These are phyloP conservation scores for Agrotis ipsilon DNA, from an alignment of 2,888 invertebrate genomes.

Conservation along the genomic window DNA sequence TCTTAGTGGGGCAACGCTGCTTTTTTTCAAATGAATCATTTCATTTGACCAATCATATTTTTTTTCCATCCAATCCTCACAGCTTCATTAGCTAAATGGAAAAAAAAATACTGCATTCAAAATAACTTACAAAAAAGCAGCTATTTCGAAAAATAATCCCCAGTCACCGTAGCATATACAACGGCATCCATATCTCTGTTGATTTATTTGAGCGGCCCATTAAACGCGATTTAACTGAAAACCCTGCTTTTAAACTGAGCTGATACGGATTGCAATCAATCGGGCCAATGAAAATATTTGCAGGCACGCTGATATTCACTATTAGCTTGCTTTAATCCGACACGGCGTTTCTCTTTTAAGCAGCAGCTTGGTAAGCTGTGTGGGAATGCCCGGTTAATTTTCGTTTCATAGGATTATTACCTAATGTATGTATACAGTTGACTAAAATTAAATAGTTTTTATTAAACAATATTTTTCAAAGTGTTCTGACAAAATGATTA, in stretches of 20 bases:
- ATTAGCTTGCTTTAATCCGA: constrained; percentile 26
- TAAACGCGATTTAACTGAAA: constrained; percentile 70
- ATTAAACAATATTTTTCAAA: too few relatives aligned
- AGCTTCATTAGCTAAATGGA: neutral
- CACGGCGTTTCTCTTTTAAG: constrained; percentile 13
- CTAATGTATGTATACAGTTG: too few relatives aligned
- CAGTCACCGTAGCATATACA: constrained; percentile 21
- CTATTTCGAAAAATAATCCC: constrained; percentile 14
- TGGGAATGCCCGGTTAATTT: neutral
- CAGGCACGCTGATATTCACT: constrained; percentile 29
- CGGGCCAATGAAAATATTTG: constrained; percentile 65
- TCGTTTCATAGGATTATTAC: too few relatives aligned
- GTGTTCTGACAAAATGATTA: too few relatives aligned
- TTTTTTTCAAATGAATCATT: neutral
- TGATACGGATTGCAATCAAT: constrained; percentile 68
- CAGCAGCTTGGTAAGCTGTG: neutral
- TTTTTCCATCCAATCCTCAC: neutral
- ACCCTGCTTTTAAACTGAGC: constrained; percentile 63
- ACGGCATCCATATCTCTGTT: constrained; percentile 47
- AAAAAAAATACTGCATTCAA: neutral
- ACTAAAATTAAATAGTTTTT: too few relatives aligned
- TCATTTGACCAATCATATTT: neutral
- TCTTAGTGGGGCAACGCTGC: too few relatives aligned
- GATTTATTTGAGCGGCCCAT: constrained; percentile 68
- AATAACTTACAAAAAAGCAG: neutral